Percentiles rank a stretch among this genome's conserved stretches.
Evolutionary conservation across 2,113 vertebrate species (phyloP).

Genomic region (Heteronetta atricapilla): DNA sequence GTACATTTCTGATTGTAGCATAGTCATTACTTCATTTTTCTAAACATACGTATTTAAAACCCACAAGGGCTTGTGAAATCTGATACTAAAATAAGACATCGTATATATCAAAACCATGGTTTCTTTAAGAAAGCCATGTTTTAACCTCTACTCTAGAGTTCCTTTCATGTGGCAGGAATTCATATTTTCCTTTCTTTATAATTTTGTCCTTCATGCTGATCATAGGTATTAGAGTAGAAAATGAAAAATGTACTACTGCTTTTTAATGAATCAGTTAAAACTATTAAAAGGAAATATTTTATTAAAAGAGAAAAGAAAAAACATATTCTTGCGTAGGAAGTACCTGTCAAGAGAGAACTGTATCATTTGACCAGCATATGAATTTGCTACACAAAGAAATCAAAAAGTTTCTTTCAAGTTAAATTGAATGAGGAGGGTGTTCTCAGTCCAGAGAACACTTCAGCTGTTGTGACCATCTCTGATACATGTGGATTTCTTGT

Average conservation of each 20-base stretch:
- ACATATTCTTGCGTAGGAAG: neutral
- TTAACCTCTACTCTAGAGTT: conserved; percentile 20
- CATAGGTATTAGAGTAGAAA: neutral
- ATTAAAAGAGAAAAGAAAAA: neutral
- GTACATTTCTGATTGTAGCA: conserved; percentile 45
- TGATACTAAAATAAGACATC: conserved; percentile 58
- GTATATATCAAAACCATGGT: conserved; percentile 13
- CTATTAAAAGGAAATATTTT: conserved; percentile 15
- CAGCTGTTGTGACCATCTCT: neutral
- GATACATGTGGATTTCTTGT: neutral
- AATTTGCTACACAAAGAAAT: neutral
- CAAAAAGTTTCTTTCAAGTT: neutral
- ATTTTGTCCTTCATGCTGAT: conserved; percentile 8
- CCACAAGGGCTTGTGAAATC: conserved; percentile 52
- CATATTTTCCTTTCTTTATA: neutral
- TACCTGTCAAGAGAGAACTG: neutral
- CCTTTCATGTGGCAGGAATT: conserved; percentile 39
- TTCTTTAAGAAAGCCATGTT: conserved; percentile 43
- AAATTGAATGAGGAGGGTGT: conserved; percentile 1
- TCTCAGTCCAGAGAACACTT: neutral
- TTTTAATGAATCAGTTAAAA: conserved; percentile 48
- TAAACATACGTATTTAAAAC: conserved; percentile 60
- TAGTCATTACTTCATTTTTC: conserved; percentile 66
- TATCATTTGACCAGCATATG: neutral
- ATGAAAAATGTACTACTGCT: neutral